Evolutionary conservation across 1,140 invertebrate species (phyloP), one percentile per base, ranked within the genome.

Genomic region (Mizuhopecten yessoensis): DNA sequence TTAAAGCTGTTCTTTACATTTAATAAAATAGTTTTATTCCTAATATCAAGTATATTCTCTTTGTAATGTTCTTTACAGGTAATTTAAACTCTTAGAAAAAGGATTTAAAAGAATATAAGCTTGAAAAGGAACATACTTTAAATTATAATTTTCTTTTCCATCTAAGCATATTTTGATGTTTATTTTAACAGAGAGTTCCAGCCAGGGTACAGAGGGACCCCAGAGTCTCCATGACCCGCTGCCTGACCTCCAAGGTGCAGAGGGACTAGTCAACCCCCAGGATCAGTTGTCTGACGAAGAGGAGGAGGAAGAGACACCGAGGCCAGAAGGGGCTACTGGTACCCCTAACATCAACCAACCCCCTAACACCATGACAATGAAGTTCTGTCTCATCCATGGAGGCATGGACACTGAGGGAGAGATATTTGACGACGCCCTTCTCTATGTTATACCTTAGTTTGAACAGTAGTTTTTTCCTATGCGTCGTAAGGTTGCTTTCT

Each of bases 381-480:
- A 75, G 23, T 89, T 96, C 39, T 90, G 93, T 33, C 87, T 96
- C 3, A 89, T 96, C 15, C 94, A 96, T 93, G 96, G 95, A 36
- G 96, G 96, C 23, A 96, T 96, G 96, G 96, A 96, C 88, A 96
- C 96, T 39, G 94, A 96, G 86, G 96, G 96, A 87, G 95, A 96
- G 90, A 95, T 96, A 89, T 96, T 96, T 94, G 96, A 96, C 92
- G 96, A 96, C 91, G 93, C 93, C 33, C 94, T 96, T 20, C 94
- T 96, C 29, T 90, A 90, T 34, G 91, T 95, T 39, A 90, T 93
- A 34, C 57, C 94, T 29, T 89, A 94, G 49, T 86, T n/a, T 20
- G 10, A 45, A 45, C 42, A 45, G 36, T 42, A 91, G 34, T 86
- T 33, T 57, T 7, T 2, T 1, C 0, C 36, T 87, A 20, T 86